A percentile compares a stretch with the other conserved stretches of the same genome.
Evolutionary conservation across 2,888 invertebrate species (phyloP).

Genomic region (Octonoba sinensis): DNA sequence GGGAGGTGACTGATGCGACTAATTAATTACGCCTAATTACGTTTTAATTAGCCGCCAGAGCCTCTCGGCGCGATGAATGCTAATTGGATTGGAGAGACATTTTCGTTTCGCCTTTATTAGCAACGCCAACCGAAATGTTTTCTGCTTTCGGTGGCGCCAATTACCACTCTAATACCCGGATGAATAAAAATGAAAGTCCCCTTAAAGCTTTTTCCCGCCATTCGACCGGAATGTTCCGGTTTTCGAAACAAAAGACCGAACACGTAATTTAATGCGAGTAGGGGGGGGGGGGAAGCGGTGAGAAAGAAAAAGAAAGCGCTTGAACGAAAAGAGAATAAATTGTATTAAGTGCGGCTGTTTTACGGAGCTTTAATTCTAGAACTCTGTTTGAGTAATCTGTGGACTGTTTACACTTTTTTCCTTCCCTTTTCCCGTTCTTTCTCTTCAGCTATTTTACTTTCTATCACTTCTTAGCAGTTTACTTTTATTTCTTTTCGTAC

Average conservation of each 20-base stretch:
- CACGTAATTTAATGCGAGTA: conserved; percentile 55
- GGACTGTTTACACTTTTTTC: conserved; percentile 57
- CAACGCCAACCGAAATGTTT: conserved; percentile 32
- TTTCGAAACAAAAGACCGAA: conserved; percentile 56
- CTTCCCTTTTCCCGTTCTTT: neutral
- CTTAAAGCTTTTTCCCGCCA: conserved; percentile 30
- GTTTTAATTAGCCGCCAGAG: conserved; percentile 61
- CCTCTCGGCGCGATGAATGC: conserved; percentile 53
- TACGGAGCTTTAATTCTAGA: conserved; percentile 58
- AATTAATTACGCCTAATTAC: conserved; percentile 63
- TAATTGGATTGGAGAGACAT: conserved; percentile 58
- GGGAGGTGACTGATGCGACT: conserved; percentile 58
- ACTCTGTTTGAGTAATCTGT: conserved; percentile 57
- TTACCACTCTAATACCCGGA: conserved; percentile 42
- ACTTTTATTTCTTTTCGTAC: conserved; percentile 38
- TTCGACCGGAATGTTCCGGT: conserved; percentile 52
- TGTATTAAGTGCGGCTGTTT: conserved; percentile 62
- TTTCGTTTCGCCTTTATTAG: conserved; percentile 44
- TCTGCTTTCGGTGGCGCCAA: conserved; percentile 40
- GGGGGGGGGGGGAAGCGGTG: neutral
- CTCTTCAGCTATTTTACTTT: conserved; percentile 10
- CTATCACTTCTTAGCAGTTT: conserved; percentile 12
- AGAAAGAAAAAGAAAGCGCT: conserved; percentile 10
- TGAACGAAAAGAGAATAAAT: conserved; percentile 47
- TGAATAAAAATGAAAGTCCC: conserved; percentile 43